phyloP scores from a whole-genome alignment of 2,113 vertebrate species.

The Daubentonia madagascariensis region DNA sequence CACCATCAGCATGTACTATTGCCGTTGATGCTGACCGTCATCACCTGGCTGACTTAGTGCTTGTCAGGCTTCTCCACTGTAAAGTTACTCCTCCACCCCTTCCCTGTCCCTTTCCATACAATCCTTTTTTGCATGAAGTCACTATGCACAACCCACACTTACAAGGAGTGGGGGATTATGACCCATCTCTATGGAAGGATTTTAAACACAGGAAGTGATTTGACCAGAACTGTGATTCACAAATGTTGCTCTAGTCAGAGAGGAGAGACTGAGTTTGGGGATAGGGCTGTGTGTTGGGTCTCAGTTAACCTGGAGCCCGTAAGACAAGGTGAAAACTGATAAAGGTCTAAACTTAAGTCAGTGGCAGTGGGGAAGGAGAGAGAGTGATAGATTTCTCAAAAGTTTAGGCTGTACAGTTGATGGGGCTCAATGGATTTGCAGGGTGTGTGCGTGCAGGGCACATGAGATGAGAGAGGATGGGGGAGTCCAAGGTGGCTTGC shows the following conservation, averaged over 20 bases:
- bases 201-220: neutral
- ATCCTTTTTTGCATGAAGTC: neutral
- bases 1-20: too few relatives aligned
- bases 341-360: neutral
- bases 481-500: neutral
- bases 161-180: neutral
- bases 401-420: neutral
- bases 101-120: too few relatives aligned
- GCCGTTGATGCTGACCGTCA: neutral
- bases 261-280: neutral
- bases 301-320: neutral
- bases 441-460: neutral
- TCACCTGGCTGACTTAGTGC: neutral
- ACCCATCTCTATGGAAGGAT: neutral
- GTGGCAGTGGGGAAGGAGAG: neutral
- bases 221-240: neutral
- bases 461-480: neutral
- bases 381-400: neutral
- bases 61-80: neutral
- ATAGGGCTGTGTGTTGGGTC: neutral
- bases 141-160: neutral
- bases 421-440: neutral
- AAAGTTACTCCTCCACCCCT: neutral
- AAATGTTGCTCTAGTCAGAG: neutral
- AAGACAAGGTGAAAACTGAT: neutral